Base-by-base conservation (phyloP, 2,797 vertebrate genomes). In the Enteromius argenteus region DNA sequence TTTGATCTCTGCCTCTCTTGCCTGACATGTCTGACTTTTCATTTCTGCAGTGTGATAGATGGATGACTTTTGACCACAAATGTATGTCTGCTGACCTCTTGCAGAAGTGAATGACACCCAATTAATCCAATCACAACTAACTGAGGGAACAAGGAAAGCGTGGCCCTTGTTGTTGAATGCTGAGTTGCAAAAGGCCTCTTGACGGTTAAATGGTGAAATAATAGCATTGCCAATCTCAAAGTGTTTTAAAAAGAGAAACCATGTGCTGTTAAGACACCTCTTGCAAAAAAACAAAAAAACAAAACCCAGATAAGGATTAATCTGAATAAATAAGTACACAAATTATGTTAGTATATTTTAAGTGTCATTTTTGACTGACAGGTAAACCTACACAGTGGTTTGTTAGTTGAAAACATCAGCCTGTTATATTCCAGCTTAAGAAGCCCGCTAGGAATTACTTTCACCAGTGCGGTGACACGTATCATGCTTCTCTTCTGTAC, bases 61-160 rank as follows among this genome's bases (percentile, higher is more conserved):
- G 95, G 94, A 95, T 95, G 94, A 95, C 94, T 95, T 96, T 93
- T 95, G 93, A 94, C 94, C 94, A 77, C 89, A 91, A 93, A 93
- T 94, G 92, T 94, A 94, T 93, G 94, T 94, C 92, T 94, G 91
- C 92, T 95, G 94, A 95, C 94, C 94, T 95, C 94, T 93, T 90
- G 81, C 89, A 89, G 92, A 95, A 94, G 92, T 94, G 93, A 95
- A 92, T 95, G 94, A 93, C 94, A 95, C 91, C 92, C 92, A 96
- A 95, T 91, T 91, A 92, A 89, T 89, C 80, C 83, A 88, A 86
- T 90, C 93, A 95, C 91, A 92, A 86, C 86, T 91, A 93, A 93
- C 94, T 89, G 89, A 90, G 90, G 88, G 82, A 90, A 91, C 80
- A 82, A 83, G 73, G 69, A 89, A 90, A 89, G 87, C 89, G 90